A percentile compares a stretch with the other conserved stretches of the same genome.
Evolutionary conservation across 2,113 vertebrate genomes (phyloP).

Genomic region (Microtus montanus): DNA sequence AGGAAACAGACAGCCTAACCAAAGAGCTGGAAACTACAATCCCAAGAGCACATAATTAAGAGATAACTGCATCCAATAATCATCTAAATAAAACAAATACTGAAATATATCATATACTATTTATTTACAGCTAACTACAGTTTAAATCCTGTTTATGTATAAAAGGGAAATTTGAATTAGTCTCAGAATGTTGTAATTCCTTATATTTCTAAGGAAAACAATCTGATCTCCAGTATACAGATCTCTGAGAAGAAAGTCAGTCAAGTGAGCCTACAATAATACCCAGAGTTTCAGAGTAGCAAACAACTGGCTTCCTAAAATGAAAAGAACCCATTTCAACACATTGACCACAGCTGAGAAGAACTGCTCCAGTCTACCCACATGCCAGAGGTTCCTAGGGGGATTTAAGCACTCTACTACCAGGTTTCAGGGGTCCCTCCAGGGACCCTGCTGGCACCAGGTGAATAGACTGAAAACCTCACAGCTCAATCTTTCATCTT

Average conservation of each 20-base stretch:
- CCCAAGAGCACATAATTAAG: not conserved
- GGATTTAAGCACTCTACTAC: not conserved
- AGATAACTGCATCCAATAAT: not conserved
- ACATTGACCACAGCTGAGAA: not conserved
- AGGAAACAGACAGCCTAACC: not conserved
- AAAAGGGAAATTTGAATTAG: conserved; percentile 26
- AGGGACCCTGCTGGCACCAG: not conserved
- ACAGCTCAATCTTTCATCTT: not conserved
- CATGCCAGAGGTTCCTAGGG: not conserved
- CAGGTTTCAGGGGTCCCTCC: not conserved
- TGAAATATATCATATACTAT: not conserved
- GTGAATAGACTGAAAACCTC: not conserved
- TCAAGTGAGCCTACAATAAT: not conserved
- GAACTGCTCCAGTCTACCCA: not conserved
- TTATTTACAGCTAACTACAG: conserved; percentile 15
- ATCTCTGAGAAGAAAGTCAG: not conserved
- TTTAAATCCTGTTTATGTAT: not conserved
- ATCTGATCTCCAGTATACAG: conserved; percentile 3
- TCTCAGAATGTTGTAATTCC: not conserved
- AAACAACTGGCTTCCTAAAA: not conserved
- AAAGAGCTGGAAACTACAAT: not conserved
- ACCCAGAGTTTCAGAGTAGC: not conserved
- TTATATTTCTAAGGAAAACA: conserved; percentile 46
- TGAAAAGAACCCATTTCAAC: not conserved
- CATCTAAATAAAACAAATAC: not conserved